These are phyloP conservation scores for Trichacis sp. DNA, from an alignment of 2,888 invertebrate species.

Conservation along the genomic window DNA sequence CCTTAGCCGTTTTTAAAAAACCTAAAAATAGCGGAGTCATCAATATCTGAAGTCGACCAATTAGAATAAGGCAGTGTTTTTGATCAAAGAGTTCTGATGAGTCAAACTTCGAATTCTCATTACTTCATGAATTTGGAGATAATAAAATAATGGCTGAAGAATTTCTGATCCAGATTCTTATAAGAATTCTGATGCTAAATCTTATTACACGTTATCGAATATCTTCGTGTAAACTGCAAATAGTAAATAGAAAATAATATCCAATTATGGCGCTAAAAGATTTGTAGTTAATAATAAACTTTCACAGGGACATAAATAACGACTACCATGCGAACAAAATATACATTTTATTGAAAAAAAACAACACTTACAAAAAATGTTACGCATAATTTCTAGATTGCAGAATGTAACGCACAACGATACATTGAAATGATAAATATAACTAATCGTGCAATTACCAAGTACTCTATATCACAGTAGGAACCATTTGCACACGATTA, in stretches of 20 bases:
- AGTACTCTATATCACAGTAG: constrained; percentile 26
- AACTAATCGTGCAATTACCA: constrained; percentile 25
- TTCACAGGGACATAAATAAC: neutral
- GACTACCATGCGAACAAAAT: neutral
- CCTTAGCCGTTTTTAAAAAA: too few species aligned
- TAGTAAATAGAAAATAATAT: constrained; percentile 24
- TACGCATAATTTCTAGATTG: constrained; percentile 1
- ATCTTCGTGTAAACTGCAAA: too few species aligned
- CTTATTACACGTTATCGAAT: constrained; percentile 57
- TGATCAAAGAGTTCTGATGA: too few species aligned
- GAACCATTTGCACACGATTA: neutral
- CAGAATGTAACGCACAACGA: neutral
- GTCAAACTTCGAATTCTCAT: too few species aligned
- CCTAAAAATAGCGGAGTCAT: too few species aligned
- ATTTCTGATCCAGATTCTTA: too few species aligned
- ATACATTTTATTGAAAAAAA: constrained; percentile 2
- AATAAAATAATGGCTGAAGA: too few species aligned
- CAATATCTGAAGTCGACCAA: too few species aligned
- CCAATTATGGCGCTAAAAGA: constrained; percentile 55
- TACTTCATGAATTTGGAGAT: too few species aligned
- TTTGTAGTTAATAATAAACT: neutral
- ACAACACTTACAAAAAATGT: neutral
- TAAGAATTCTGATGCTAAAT: constrained; percentile 71
- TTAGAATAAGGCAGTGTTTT: too few species aligned
- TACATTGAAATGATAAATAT: constrained; percentile 1